Base-by-base conservation (phyloP, 2,113 vertebrate genomes). In the Podarcis cretensis region DNA sequence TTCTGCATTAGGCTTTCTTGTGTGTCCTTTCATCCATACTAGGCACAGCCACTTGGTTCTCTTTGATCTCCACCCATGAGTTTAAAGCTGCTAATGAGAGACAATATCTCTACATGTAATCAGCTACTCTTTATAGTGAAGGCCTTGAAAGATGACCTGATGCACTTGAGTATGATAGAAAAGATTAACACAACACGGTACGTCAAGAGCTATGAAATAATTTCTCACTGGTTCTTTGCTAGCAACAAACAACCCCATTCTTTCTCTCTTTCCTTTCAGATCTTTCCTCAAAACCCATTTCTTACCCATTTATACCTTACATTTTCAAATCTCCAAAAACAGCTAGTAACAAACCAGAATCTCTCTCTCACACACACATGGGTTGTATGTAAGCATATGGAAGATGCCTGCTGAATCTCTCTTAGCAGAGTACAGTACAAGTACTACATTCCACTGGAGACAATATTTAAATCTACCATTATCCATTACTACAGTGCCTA, bases 61-160 rank as follows among this genome's bases (percentile, higher is more conserved):
- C 83, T 89, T 89, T 89, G 83, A 85, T 85, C 83, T 88, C 83
- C 71, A 81, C 48, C 68, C 76, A 81, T 71, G 83, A 75, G 84
- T 73, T 54, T 79, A 84, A 85, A 89, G 83, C 65, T 65, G 76
- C 81, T 85, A 80, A 84, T 63, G 68, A 85, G 83, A 89, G 83
- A 75, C 77, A 79, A 81, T 63, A 59, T 85, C 77, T 84, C 59
- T 25, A 81, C 68, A 79, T 80, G 84, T 81, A 59, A 79, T 40
- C 63, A 54, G 48, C 63, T 79, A 43, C n/a, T 89, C 32, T 81
- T 85, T 84, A 84, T 85, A 40, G 43, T 35, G 57, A 37, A 59
- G 48, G 68, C 65, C 75, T 84, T 69, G 75, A 85, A 79, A 40
- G 66, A 69, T 69, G 66, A 71, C 82, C 48, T 73, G n/a, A 79